Percentiles rank a stretch among this genome's conserved stretches.
phyloP scores from a whole-genome alignment of 2,797 vertebrate genomes.

The Glossophaga mutica region DNA sequence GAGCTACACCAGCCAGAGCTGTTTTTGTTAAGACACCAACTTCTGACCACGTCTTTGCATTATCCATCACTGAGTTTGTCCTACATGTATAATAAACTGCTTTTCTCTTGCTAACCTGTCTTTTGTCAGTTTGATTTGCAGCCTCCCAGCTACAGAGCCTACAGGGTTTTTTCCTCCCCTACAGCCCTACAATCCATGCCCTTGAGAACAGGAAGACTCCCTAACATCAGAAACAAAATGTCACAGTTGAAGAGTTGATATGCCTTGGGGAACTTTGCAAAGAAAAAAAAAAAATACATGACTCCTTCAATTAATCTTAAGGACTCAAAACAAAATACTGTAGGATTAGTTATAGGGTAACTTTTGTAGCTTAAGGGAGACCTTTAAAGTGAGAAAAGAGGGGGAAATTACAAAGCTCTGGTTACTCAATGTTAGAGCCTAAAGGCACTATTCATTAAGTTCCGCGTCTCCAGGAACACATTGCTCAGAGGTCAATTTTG shows the following conservation, averaged over 20 bases:
- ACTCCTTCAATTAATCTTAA: neutral
- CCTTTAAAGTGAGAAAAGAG: neutral
- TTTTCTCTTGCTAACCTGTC: neutral
- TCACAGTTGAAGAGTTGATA: neutral
- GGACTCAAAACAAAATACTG: neutral
- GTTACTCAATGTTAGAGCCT: neutral
- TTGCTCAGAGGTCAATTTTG: neutral
- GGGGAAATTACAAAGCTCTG: neutral
- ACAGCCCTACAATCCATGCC: neutral
- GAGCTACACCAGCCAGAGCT: too few species aligned
- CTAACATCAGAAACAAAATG: neutral
- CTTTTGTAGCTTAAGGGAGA: neutral
- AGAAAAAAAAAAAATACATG: neutral
- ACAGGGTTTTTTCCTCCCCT: neutral
- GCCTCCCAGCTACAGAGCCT: neutral
- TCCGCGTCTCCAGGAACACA: neutral
- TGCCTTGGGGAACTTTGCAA: neutral
- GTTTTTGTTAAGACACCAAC: neutral
- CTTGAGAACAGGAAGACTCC: neutral
- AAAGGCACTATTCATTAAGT: neutral
- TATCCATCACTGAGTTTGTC: neutral
- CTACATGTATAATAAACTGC: neutral
- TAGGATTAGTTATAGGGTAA: neutral
- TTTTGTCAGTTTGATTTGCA: neutral
- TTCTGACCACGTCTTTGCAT: neutral